phyloP scores from a whole-genome alignment of 2,797 vertebrate species.

The Coreius guichenoti region DNA sequence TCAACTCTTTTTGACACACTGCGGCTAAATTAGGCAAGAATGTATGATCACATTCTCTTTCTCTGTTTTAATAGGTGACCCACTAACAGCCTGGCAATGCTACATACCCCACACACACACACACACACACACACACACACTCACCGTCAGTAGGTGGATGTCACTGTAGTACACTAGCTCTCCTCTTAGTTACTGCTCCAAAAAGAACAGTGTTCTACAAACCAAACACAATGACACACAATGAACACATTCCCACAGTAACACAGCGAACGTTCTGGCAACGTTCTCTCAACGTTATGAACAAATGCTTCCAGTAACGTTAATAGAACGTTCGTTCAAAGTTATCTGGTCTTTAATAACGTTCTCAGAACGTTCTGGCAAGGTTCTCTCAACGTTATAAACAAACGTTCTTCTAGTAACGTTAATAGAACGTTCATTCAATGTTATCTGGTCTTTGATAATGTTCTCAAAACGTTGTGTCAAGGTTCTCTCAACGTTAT shows the following conservation, averaged over 20 bases:
- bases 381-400: too few species aligned
- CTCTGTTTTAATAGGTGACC: conserved; percentile 28
- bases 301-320: too few species aligned
- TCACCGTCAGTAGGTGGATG: conserved; percentile 50
- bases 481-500: too few species aligned
- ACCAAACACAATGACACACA: conserved; percentile 15
- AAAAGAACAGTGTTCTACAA: conserved; percentile 37
- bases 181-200: conserved; percentile 10
- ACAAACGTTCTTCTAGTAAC: too few species aligned
- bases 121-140: not conserved
- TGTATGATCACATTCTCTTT: not conserved
- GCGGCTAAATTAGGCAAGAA: not conserved
- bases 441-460: too few species aligned
- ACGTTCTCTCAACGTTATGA: not conserved
- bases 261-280: not conserved
- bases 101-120: not conserved
- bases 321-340: too few species aligned
- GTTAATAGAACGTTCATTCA: too few species aligned
- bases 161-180: conserved; percentile 61
- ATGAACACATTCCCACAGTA: not conserved
- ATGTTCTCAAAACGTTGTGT: too few species aligned
- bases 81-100: not conserved
- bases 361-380: too few species aligned
- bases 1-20: not conserved
- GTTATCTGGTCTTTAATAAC: too few species aligned